Percentiles rank a stretch among this genome's conserved stretches.
These are phyloP conservation scores for Sebastes hubbsi DNA, from an alignment of 2,797 vertebrate genomes.

Conservation along the genomic window DNA sequence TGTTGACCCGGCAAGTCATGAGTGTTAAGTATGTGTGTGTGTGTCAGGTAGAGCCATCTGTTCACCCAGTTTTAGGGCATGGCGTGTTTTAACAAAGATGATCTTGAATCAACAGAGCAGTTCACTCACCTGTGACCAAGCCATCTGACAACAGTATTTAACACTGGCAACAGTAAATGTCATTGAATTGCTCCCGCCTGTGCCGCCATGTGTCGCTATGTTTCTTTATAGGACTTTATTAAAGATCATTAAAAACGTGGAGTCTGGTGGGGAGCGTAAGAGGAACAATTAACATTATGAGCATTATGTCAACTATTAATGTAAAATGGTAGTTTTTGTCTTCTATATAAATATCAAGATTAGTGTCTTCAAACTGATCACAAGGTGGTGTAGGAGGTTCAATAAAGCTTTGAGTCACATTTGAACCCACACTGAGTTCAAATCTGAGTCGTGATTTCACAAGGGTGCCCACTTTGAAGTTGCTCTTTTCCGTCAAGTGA, in stretches of 20 bases:
- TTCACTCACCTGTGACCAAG: slow-evolving; percentile 55
- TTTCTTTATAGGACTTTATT: slow-evolving; percentile 13
- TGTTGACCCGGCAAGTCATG: slow-evolving; percentile 36
- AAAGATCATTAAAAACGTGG: slow-evolving; percentile 1
- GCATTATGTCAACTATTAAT: background rate
- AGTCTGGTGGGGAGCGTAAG: slow-evolving; percentile 1
- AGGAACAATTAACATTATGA: background rate
- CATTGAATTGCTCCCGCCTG: slow-evolving; percentile 27
- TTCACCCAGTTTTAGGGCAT: slow-evolving; percentile 16
- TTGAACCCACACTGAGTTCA: slow-evolving; percentile 7
- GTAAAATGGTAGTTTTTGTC: background rate
- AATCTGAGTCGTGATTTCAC: background rate
- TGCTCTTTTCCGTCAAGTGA: background rate
- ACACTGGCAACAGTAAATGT: slow-evolving; percentile 40
- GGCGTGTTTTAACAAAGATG: slow-evolving; percentile 31
- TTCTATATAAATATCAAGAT: background rate
- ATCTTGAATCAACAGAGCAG: slow-evolving; percentile 38
- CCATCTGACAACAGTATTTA: slow-evolving; percentile 64
- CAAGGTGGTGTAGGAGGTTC: background rate
- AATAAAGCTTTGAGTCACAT: slow-evolving; percentile 10
- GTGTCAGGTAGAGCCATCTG: slow-evolving; percentile 58
- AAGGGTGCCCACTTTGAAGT: slow-evolving; percentile 2
- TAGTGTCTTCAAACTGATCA: slow-evolving; percentile 3
- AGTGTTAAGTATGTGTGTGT: slow-evolving; percentile 5
- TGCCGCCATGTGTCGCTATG: background rate